Evolutionary conservation across 1,140 invertebrate genomes (phyloP), one percentile per base, ranked within the genome.

Genomic region (Polypedilum vanderplanki): DNA sequence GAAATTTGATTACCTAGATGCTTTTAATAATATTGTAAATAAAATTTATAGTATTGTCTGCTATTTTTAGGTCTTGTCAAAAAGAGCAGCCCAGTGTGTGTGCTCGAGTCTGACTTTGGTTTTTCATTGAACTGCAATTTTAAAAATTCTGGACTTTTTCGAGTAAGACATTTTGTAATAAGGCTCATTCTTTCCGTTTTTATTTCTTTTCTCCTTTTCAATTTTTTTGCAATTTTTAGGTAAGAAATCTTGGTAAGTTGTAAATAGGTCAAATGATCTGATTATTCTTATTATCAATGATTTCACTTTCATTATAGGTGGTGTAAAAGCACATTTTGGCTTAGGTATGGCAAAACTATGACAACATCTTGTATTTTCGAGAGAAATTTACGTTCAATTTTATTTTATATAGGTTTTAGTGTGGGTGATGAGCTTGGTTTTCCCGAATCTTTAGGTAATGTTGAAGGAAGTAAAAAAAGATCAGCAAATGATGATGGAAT

Each of bases 71-170:
- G 65, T 18, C 5, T 18, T 9, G 10, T 70, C 65, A 70, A 70
- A 84, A 81, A 85, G 24, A 33, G 24, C 24, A 78, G 85, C 84
- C 77, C 82, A 85, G 78, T 86, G 89, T 95, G 93, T 84, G 92
- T 94, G 76, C 88, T 93, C 83, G 90, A 93, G 83, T 93, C 92
- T 78, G 92, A 94, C 83, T 93, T 93, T 81, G 92, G 91, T 80
- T 93, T 94, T 85, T 89, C 87, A 79, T 87, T 95, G 82, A 93
- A 93, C 87, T 95, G 93, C 84, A 92, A 91, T 81, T 94, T 95
- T 88, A 93, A 93, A 87, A 94, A 95, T 84, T 93, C 91, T 77
- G 90, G 91, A 79, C 87, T 95, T 76, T 94, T 95, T 87, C 88
- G 93, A 80, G 90, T 95, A 78, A 85, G 93, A 86, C 94, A 94